Base-by-base conservation (phyloP, 2,888 invertebrate species). In the Agrochola litura region DNA sequence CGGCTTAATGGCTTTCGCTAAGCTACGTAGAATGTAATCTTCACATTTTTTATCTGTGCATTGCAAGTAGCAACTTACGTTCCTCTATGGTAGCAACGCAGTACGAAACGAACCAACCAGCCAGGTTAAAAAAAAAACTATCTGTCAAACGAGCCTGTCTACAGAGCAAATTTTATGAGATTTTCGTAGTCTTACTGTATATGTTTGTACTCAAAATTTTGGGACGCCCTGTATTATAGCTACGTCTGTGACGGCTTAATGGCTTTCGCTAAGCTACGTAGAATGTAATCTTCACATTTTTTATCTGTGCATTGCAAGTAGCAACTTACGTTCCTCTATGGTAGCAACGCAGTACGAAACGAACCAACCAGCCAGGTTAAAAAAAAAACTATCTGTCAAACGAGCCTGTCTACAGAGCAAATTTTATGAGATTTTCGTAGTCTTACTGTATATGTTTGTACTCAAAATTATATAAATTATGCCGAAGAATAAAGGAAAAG, bases 401-500 rank as follows among this genome's bases (percentile, higher is more conserved):
- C 84, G 80, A 86, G 84, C 85, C 89, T 90, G 90, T 88, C 37
- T 64, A 72, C 0, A 89, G 87, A 90, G 86, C 88, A 91, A 92
- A 91, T 94, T 90, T 30, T 90, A 94, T 92, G 94, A 93, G 92
- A 92, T 93, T 95, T 94, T 94, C 92, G 84, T 95, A 95, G 91
- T 92, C 87, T 91, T 92, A 90, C 93, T 93, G 95, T 95, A 90
- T 94, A 95, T 95, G 96, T 96, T 95, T 95, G 91, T 95, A 93
- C 93, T 95, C 91, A 94, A 94, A 91, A 95, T 95, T 93, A 95
- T 95, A 94, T 96, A 96, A 96, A 96, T 89, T 88, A 97, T 97
- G 97, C 97, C 97, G 94, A 97, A 97, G 94, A 97, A 97, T 95
- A 97, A 97, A 94, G 99, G 99, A 98, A 99, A 99, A 98, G 99